A percentile compares a stretch with the other conserved stretches of the same genome.
These are phyloP conservation scores for Sphaeramia orbicularis DNA, from an alignment of 2,797 vertebrate genomes.

Conservation along the genomic window DNA sequence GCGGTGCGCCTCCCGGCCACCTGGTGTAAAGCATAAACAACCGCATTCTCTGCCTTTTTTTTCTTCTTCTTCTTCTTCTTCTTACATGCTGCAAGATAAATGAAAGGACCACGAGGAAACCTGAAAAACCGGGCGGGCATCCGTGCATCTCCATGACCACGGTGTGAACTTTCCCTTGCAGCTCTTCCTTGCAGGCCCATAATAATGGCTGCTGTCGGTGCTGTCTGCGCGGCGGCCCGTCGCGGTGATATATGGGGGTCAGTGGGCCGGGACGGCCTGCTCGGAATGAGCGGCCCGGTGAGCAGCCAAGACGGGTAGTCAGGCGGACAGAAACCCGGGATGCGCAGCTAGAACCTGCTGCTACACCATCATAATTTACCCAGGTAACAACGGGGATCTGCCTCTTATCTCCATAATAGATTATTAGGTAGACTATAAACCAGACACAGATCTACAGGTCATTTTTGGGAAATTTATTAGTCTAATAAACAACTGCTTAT, in stretches of 20 bases:
- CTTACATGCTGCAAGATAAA: slow-evolving; percentile 85
- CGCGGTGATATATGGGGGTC: slow-evolving; percentile 95
- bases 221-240: slow-evolving; percentile 90
- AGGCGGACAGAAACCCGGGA: slow-evolving; percentile 67
- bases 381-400: slow-evolving; percentile 50
- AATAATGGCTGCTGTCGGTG: slow-evolving; percentile 95
- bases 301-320: slow-evolving; percentile 79
- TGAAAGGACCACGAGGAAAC: slow-evolving; percentile 88
- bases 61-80: slow-evolving; percentile 15
- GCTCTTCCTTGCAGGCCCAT: slow-evolving; percentile 88
- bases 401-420: slow-evolving; percentile 8
- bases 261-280: slow-evolving; percentile 86
- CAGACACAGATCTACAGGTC: slow-evolving; percentile 28
- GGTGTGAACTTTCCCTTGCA: slow-evolving; percentile 91
- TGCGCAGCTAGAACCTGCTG: slow-evolving; percentile 38
- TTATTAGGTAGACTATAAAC: slow-evolving; percentile 35
- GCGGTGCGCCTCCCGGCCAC: slow-evolving; percentile 16
- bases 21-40: slow-evolving; percentile 56
- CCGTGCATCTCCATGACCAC: slow-evolving; percentile 92
- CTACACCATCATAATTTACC: slow-evolving; percentile 71
- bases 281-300: slow-evolving; percentile 84
- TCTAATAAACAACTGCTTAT: too few relatives aligned
- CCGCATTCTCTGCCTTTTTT: slow-evolving; percentile 50
- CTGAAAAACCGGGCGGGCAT: slow-evolving; percentile 92
- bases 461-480: slow-evolving; percentile 1